A percentile compares a stretch with the other conserved stretches of the same genome.
These are phyloP conservation scores for Bothrops jararaca DNA, from an alignment of 2,113 vertebrate genomes.

Conservation along the genomic window DNA sequence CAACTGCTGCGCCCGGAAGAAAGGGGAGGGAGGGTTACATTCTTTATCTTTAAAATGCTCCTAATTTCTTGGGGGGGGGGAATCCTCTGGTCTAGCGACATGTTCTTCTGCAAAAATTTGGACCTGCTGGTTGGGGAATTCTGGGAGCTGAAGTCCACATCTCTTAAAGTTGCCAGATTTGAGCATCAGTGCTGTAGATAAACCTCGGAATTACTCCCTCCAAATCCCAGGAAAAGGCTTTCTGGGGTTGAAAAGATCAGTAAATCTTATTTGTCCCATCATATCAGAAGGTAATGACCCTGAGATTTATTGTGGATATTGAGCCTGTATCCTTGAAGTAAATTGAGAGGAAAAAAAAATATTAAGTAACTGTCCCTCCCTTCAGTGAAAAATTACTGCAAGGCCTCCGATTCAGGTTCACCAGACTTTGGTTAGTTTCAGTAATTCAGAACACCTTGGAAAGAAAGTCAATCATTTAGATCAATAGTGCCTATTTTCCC, in stretches of 20 bases:
- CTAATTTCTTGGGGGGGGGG: not conserved
- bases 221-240: not conserved
- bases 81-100: not conserved
- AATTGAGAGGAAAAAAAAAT: not conserved
- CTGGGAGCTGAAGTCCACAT: not conserved
- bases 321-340: not conserved
- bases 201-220: not conserved
- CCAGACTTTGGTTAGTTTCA: not conserved
- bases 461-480: not conserved
- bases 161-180: not conserved
- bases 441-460: conserved; percentile 6
- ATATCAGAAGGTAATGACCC: not conserved
- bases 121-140: not conserved
- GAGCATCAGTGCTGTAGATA: not conserved
- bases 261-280: not conserved
- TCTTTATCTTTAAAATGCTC: not conserved
- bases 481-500: not conserved
- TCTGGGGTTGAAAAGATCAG: not conserved
- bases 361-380: not conserved
- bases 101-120: not conserved
- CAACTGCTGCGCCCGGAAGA: not conserved
- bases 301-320: not conserved
- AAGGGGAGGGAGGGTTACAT: not conserved
- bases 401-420: not conserved
- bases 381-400: not conserved